These are phyloP conservation scores for Axinella damicornis DNA, from an alignment of 37 sponge, comb jelly and placozoan species.

Conservation along the genomic window DNA sequence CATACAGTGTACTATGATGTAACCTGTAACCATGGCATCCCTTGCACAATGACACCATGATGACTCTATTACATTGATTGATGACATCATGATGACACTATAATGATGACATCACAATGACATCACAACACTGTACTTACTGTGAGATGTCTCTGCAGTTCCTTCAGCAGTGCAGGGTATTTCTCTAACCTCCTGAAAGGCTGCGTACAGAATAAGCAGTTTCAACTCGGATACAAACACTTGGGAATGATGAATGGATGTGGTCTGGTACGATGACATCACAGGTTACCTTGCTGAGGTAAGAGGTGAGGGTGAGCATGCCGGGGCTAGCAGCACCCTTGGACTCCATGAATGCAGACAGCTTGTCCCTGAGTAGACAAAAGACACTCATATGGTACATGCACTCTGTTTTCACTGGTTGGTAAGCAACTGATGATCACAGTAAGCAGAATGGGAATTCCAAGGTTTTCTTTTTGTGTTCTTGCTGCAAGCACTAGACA, in stretches of 20 bases:
- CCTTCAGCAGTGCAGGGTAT: constrained; percentile 82
- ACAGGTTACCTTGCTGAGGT: constrained; percentile 90
- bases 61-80: background rate
- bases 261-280: too few relatives aligned
- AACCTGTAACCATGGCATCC: too few relatives aligned
- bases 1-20: too few relatives aligned
- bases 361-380: constrained; percentile 63
- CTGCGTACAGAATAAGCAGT: constrained; percentile 6
- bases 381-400: background rate
- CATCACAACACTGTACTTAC: constrained; percentile 37
- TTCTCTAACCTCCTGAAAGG: constrained; percentile 92
- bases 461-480: too few relatives aligned
- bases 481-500: too few relatives aligned
- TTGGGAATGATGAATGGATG: background rate
- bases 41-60: background rate
- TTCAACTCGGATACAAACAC: background rate
- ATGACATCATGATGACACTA: background rate
- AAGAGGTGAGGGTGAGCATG: constrained; percentile 81
- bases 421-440: too few relatives aligned
- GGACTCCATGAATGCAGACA: constrained; percentile 89
- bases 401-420: background rate
- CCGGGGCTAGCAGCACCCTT: constrained; percentile 90
- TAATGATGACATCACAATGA: background rate
- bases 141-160: constrained; percentile 80
- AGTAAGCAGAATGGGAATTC: too few relatives aligned